Evolutionary conservation across 2,113 vertebrate genomes (phyloP).

Genomic region (Monarcha castaneiventris): DNA sequence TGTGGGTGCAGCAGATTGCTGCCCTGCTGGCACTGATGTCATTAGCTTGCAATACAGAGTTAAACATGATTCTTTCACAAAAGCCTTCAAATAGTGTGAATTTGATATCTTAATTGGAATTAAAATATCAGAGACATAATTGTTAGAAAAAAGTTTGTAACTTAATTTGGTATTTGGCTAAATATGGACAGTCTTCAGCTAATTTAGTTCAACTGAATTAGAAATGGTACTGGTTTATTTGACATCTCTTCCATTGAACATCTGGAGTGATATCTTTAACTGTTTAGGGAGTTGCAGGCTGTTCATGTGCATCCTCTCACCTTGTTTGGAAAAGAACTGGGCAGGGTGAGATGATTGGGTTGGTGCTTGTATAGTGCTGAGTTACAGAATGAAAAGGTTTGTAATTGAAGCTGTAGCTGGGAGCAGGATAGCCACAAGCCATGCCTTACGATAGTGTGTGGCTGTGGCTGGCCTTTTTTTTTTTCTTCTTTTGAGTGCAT

Average conservation of each 20-base stretch:
- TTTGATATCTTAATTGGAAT: not conserved
- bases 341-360: not conserved
- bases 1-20: not conserved
- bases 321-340: not conserved
- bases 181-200: not conserved
- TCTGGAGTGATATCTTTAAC: not conserved
- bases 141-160: not conserved
- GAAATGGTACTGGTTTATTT: not conserved
- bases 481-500: not conserved
- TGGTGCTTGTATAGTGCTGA: not conserved
- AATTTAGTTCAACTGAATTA: not conserved
- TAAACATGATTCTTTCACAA: not conserved
- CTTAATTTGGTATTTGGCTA: not conserved
- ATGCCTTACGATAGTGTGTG: accelerated
- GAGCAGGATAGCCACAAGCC: not conserved
- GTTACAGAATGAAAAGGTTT: not conserved
- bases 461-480: not conserved
- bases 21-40: not conserved
- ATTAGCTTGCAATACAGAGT: not conserved
- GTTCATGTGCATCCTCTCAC: not conserved
- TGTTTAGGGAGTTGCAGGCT: not conserved
- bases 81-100: not conserved
- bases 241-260: not conserved
- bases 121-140: not conserved
- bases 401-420: not conserved